A percentile compares a stretch with the other conserved stretches of the same genome.
phyloP scores from a whole-genome alignment of 2,113 vertebrate genomes.

The Tragulus kanchil region DNA sequence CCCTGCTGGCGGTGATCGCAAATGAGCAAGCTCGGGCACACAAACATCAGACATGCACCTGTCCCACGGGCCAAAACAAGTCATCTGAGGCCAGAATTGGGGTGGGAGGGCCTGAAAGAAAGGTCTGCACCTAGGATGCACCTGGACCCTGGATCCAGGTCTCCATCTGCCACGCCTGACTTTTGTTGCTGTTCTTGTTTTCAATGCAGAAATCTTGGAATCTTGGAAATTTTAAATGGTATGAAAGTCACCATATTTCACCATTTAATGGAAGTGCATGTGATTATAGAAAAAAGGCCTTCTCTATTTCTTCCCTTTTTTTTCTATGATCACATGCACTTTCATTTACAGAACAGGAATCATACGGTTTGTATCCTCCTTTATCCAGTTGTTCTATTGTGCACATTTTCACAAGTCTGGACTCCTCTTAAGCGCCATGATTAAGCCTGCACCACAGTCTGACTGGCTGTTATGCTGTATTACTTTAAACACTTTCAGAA shows the following conservation, averaged over 20 bases:
- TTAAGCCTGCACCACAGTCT: neutral
- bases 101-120: neutral
- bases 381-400: neutral
- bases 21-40: neutral
- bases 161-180: neutral
- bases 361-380: neutral
- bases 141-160: no score
- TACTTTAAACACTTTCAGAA: constrained; percentile 65
- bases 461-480: neutral
- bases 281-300: neutral
- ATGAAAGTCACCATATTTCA: neutral
- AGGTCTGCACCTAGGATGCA: neutral
- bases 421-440: neutral
- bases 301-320: neutral
- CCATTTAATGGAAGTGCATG: neutral
- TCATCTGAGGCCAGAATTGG: neutral
- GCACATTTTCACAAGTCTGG: neutral
- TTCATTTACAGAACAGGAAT: neutral
- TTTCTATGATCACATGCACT: neutral
- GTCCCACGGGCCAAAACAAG: neutral
- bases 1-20: neutral
- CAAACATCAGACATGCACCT: neutral
- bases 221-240: neutral
- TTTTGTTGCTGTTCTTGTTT: neutral
- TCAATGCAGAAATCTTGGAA: neutral